Base-by-base conservation (phyloP, 2,113 vertebrate species). In the Ancistrus triradiatus region DNA sequence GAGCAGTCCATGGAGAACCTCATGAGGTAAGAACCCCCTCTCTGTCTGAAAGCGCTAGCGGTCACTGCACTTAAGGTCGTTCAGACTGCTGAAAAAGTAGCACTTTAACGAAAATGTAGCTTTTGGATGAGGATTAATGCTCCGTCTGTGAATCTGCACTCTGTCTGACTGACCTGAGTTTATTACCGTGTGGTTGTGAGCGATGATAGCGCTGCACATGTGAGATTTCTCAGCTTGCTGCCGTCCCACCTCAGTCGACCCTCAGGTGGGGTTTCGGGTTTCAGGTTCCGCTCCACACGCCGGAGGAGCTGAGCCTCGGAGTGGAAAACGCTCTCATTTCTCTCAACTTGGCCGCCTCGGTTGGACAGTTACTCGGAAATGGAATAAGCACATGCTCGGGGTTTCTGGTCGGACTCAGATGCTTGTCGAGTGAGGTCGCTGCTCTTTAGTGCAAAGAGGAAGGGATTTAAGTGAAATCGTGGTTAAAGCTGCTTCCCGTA, bases 1-100 rank as follows among this genome's bases (percentile, higher is more conserved):
- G 96, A 99, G 78, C 95, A 96, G 76, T 93, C 92, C 69, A 42
- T 95, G 70, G 93, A 99, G 85, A 99, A 98, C 78, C 85, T 98
- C 58, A 93, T 98, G 85, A 97, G 88, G 96, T 96, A 77, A 90
- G 91, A n/a, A n/a, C n/a, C n/a, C n/a, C n/a, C n/a, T n/a, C n/a
- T n/a, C n/a, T n/a, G n/a, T n/a, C n/a, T n/a, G n/a, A n/a, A n/a
- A n/a, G n/a, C n/a, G n/a, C n/a, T n/a, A n/a, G n/a, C n/a, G n/a
- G n/a, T n/a, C n/a, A n/a, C n/a, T n/a, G n/a, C n/a, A n/a, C n/a
- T n/a, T n/a, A n/a, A n/a, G n/a, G n/a, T n/a, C n/a, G n/a, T n/a
- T n/a, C n/a, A n/a, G n/a, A n/a, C n/a, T n/a, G n/a, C n/a, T n/a
- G n/a, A n/a, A n/a, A n/a, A n/a, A n/a, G n/a, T n/a, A n/a, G n/a